Percentiles rank a stretch among this genome's conserved stretches.
phyloP scores from a whole-genome alignment of 2,797 vertebrate species.

The Mionectes olivaceus region DNA sequence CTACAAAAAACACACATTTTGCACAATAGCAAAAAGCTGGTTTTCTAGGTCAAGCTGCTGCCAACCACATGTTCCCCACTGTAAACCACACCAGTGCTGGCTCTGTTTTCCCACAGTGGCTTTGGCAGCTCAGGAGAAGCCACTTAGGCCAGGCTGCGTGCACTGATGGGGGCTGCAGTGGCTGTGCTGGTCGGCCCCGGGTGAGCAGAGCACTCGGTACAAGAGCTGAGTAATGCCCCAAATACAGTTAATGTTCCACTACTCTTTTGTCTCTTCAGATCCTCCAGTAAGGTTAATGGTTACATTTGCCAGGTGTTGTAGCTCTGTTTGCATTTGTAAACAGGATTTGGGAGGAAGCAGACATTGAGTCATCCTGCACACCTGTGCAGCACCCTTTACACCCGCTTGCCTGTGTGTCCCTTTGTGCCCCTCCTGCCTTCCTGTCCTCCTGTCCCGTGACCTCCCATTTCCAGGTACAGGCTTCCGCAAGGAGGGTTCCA shows the following conservation, averaged over 20 bases:
- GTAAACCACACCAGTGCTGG: neutral
- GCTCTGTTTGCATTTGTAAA: neutral
- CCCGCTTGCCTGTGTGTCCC: neutral
- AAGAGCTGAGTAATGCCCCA: neutral
- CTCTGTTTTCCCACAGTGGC: neutral
- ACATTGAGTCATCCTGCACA: neutral
- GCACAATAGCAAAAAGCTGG: neutral
- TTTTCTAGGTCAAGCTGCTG: neutral
- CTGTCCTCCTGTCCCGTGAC: neutral
- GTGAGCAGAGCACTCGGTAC: fast-evolving
- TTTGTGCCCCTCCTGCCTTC: neutral
- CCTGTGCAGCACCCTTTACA: neutral
- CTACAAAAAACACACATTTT: neutral
- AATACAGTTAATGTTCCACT: neutral
- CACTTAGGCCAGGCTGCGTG: neutral
- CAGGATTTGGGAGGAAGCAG: neutral
- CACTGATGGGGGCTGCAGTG: fast-evolving
- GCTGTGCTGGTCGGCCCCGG: neutral
- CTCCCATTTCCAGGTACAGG: neutral
- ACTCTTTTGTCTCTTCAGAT: neutral
- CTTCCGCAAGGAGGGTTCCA: neutral
- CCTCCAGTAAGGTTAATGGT: neutral
- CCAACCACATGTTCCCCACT: fast-evolving
- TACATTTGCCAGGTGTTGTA: neutral
- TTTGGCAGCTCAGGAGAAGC: neutral